Evolutionary conservation across 2,113 vertebrate genomes (phyloP), one percentile per base, ranked within the genome.

Genomic region (Phrynocephalus versicolor): DNA sequence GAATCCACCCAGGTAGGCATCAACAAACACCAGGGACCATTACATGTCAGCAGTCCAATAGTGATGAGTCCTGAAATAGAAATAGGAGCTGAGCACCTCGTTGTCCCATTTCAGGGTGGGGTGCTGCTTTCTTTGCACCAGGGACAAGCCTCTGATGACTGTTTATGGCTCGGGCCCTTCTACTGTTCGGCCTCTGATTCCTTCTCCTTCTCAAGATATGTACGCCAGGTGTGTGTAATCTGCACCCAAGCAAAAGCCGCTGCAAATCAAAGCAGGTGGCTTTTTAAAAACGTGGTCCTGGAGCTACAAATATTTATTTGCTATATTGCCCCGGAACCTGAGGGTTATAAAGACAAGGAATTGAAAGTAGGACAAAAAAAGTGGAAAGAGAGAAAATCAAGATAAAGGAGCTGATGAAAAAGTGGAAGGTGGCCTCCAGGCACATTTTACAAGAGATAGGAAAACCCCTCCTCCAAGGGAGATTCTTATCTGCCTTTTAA

Each of bases 281-380:
- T 51, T 65, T 83, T 62, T 12, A 51, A 33, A 30, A 21, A 4
- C 25, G 58, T 57, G 27, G 55, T 9, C n/a, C 83, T 14, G 33
- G 41, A 51, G 77, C 65, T 21, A 37, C 57, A 74, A 91, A 71
- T 55, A 80, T 55, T 65, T 69, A 9, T 55, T 65, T 69, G 7
- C 51, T 39, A 35, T 33, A 41, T 21, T 1, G 30, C 23, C 14
- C 30, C 58, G 55, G 82, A 58, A 27, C 45, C 79, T n/a, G 25
- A 14, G 6, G 82, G 72, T 81, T 67, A 41, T 71, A 39, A 55
- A 76, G 72, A 14, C n/a, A 51, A 51, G 69, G 2, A 7, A 33
- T 74, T 73, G 73, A 35, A 35, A 80, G 57, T 51, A 78, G 60
- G 83, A 75, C 0, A n/a, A n/a, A n/a, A n/a, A n/a, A n/a, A n/a